A percentile compares a stretch with the other conserved stretches of the same genome.
phyloP scores from a whole-genome alignment of 2,113 vertebrate species.

The Odocoileus virginianus region DNA sequence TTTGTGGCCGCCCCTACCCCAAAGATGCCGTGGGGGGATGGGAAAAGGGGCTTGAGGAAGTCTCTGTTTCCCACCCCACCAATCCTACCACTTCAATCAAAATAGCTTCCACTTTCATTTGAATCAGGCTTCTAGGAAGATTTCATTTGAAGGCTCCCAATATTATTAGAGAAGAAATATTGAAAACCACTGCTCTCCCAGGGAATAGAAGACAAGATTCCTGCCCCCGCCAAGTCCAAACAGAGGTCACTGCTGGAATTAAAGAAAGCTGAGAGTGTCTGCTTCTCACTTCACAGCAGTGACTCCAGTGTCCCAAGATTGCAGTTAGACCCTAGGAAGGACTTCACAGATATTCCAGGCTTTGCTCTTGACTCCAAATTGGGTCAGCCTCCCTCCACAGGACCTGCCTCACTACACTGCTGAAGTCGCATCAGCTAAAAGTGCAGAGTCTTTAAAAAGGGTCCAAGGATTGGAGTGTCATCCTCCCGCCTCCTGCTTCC shows the following conservation, averaged over 20 bases:
- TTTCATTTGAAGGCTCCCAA: background rate
- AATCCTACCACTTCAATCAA: background rate
- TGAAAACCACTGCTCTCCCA: background rate
- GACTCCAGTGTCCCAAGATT: background rate
- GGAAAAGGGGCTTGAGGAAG: background rate
- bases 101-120: background rate
- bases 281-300: background rate
- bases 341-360: background rate
- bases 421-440: background rate
- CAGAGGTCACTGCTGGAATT: background rate
- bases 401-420: background rate
- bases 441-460: background rate
- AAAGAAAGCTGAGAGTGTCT: background rate
- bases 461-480: background rate
- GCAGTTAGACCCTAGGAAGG: background rate
- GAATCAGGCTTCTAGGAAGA: background rate
- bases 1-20: background rate
- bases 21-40: background rate
- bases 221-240: rapidly evolving
- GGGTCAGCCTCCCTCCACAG: background rate
- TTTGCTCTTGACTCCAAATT: background rate
- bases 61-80: background rate
- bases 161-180: background rate
- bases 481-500: constrained; percentile 45
- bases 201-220: background rate